A percentile compares a stretch with the other conserved stretches of the same genome.
Evolutionary conservation across 2,888 invertebrate genomes (phyloP).

Genomic region (Metellina segmentata): DNA sequence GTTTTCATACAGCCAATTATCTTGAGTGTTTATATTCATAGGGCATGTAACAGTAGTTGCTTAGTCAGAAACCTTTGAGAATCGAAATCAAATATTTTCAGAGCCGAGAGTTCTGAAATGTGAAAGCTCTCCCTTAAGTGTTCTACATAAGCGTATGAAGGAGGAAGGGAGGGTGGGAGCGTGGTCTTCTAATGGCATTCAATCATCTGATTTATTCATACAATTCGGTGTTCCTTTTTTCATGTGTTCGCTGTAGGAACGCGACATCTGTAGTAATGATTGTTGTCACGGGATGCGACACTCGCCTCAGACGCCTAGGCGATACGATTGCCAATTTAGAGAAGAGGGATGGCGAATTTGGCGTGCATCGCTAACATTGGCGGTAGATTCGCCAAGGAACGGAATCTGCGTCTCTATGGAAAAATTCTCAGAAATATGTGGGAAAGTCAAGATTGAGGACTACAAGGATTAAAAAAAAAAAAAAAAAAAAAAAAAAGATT

Average conservation of each 20-base stretch:
- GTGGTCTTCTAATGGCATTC: conserved; percentile 65
- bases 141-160: conserved; percentile 21
- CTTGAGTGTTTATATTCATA: too few species aligned
- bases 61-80: conserved; percentile 2
- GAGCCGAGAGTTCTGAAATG: background rate
- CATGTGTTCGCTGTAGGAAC: conserved; percentile 48
- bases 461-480: too few species aligned
- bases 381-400: background rate
- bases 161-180: background rate
- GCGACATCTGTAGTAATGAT: conserved; percentile 67
- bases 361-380: conserved; percentile 3
- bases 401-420: too few species aligned
- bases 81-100: conserved; percentile 14
- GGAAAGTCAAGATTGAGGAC: too few species aligned
- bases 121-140: background rate
- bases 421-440: too few species aligned
- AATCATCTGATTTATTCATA: conserved; percentile 73
- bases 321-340: conserved; percentile 21
- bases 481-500: too few species aligned
- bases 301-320: conserved; percentile 31
- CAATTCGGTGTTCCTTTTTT: conserved; percentile 51
- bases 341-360: background rate
- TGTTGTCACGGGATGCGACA: conserved; percentile 58
- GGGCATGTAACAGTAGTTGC: background rate
- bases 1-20: too few species aligned